Evolutionary conservation across 1,140 invertebrate species (phyloP), one percentile per base, ranked within the genome.

Genomic region (Aphis gossypii): DNA sequence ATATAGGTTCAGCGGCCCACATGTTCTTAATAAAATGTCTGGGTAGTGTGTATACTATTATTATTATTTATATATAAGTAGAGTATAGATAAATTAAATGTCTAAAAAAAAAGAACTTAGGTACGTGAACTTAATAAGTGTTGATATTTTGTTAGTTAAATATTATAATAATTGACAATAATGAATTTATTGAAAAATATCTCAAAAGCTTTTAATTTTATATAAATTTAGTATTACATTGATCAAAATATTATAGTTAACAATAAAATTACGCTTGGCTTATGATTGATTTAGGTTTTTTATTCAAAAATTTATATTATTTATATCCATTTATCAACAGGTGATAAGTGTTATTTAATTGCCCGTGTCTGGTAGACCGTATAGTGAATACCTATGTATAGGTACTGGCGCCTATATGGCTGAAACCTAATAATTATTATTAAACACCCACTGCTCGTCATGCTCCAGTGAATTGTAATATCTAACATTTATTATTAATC

Each of bases 261-360:
- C 60, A 14, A 23, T 2, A 41, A 38, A 41, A 83, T 38, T 25
- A 8, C 2, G 2, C 44, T 84, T 44, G 44, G 83, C 20, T 44
- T 84, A 44, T 84, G 83, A 84, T 38, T 23, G 82, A 84, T 84
- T 51, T 51, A 18, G 14, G 14, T 18, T 51, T 84, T 84, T 21
- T 83, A 83, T 84, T 90, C 11, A 60, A 90, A 60, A 56, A 60
- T 11, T 9, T 51, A 48, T 35, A 46, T 5, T 46, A 21, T 51
- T 90, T 90, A n/a, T 90, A 90, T 90, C 20, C 51, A 41, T 35
- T 18, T 76, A 76, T 90, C 41, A 25, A 56, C 88, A 60, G 54
- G 88, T 56, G 54, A 90, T 90, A 41, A 90, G 56, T 60, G 35
- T 38, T 60, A 54, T 90, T 90, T 90, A 90, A 90, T 90, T 56